These are phyloP conservation scores for Condylura cristata DNA, from an alignment of 2,113 vertebrate genomes.

Conservation along the genomic window DNA sequence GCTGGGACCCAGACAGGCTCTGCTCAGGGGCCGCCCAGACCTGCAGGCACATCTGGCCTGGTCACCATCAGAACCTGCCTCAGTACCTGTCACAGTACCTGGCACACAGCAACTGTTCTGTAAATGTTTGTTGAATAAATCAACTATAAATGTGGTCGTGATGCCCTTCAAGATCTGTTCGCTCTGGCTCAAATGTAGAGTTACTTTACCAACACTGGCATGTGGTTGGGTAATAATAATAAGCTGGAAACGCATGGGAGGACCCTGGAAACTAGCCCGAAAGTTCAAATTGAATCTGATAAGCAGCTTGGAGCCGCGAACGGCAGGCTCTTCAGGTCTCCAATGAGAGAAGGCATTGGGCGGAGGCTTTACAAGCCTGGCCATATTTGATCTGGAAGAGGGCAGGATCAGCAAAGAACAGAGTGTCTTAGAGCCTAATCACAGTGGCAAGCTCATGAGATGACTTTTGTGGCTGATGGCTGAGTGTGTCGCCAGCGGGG, in stretches of 20 bases:
- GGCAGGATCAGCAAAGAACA: not conserved
- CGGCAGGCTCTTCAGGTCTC: not conserved
- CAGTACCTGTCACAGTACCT: not conserved
- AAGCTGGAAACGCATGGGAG: not conserved
- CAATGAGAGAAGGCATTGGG: not conserved
- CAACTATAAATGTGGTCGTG: not conserved
- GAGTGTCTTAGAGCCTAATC: not conserved
- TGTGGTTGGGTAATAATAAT: not conserved
- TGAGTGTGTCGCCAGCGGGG: not conserved
- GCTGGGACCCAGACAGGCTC: too few relatives aligned
- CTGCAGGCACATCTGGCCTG: not conserved
- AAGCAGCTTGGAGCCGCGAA: not conserved
- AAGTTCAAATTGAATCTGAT: not conserved
- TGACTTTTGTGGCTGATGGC: not conserved
- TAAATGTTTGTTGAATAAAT: not conserved
- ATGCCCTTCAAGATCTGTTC: not conserved
- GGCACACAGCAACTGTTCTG: not conserved
- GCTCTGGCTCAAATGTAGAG: not conserved
- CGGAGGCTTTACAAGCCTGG: not conserved
- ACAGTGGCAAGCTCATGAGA: not conserved
- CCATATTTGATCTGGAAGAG: not conserved
- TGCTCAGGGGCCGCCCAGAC: not conserved
- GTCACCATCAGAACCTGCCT: not conserved
- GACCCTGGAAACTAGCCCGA: not conserved
- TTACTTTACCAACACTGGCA: not conserved